phyloP scores from a whole-genome alignment of 2,888 invertebrate genomes.

The Antheraea assamensis region DNA sequence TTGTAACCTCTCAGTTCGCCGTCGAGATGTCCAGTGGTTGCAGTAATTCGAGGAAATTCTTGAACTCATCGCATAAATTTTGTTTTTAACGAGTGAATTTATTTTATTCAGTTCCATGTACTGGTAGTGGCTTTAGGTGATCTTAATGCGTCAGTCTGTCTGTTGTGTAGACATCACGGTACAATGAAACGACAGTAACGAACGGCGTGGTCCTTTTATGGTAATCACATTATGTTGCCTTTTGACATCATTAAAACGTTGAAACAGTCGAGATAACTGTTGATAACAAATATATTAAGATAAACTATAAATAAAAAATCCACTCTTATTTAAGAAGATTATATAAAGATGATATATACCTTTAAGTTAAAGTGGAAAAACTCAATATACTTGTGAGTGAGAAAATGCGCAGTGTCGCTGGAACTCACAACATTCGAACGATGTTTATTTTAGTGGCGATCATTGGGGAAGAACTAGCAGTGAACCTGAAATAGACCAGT shows the following conservation, averaged over 20 bases:
- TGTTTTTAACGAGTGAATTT: constrained; percentile 48
- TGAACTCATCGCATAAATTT: constrained; percentile 45
- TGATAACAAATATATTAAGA: constrained; percentile 37
- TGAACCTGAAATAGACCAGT: neutral
- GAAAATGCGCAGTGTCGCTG: neutral
- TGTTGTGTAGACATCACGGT: constrained; percentile 65
- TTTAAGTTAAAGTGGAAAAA: neutral
- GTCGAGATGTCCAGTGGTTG: constrained; percentile 26
- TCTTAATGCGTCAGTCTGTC: constrained; percentile 51
- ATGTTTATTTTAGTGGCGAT: neutral
- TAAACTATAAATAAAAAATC: constrained; percentile 26
- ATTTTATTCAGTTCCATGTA: constrained; percentile 54
- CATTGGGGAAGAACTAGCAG: neutral
- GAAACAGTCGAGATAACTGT: constrained; percentile 47
- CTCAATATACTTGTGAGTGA: neutral
- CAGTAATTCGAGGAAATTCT: constrained; percentile 37
- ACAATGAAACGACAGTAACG: constrained; percentile 70
- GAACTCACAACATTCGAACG: neutral
- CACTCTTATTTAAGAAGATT: neutral
- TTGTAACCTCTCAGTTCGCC: constrained; percentile 4
- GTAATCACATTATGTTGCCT: constrained; percentile 70
- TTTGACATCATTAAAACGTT: constrained; percentile 76
- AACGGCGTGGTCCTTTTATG: constrained; percentile 68
- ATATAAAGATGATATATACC: too few relatives aligned
- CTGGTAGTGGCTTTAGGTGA: constrained; percentile 40